Conservation (phyloP, 2,888 invertebrate species). For the Microplitis manilae region DNA sequence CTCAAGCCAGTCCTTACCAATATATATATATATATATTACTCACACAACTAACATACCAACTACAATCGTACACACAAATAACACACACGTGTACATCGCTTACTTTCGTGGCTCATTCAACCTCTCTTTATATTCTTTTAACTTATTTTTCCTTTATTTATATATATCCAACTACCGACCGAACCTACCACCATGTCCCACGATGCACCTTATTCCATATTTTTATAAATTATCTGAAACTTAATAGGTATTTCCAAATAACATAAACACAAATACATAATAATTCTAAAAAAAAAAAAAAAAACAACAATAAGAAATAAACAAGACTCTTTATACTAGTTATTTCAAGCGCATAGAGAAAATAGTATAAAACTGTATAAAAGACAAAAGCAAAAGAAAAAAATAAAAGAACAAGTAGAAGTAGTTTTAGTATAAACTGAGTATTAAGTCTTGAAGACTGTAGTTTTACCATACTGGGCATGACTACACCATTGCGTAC, state of each 20-base stretch:
- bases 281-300: no score
- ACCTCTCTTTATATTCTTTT: constrained; percentile 15
- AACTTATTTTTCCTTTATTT: constrained; percentile 16
- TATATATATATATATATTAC: constrained; percentile 46
- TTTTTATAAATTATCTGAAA: not conserved
- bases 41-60: constrained; percentile 33
- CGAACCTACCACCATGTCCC: not conserved
- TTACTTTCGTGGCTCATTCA: not conserved
- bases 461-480: constrained; percentile 37
- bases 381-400: not conserved
- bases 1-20: constrained; percentile 60
- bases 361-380: not conserved
- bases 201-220: not conserved
- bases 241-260: no score
- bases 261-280: no score
- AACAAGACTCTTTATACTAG: constrained; percentile 8
- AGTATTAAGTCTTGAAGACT: not conserved
- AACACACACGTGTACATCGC: not conserved
- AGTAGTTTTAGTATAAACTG: constrained; percentile 12
- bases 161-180: not conserved
- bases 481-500: not conserved
- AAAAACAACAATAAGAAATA: not conserved
- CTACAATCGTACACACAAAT: not conserved
- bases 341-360: constrained; percentile 35
- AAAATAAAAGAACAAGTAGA: constrained; percentile 22